Base-by-base conservation (phyloP, 2,888 invertebrate species). In the Cataglyphis rosenhaueri region DNA sequence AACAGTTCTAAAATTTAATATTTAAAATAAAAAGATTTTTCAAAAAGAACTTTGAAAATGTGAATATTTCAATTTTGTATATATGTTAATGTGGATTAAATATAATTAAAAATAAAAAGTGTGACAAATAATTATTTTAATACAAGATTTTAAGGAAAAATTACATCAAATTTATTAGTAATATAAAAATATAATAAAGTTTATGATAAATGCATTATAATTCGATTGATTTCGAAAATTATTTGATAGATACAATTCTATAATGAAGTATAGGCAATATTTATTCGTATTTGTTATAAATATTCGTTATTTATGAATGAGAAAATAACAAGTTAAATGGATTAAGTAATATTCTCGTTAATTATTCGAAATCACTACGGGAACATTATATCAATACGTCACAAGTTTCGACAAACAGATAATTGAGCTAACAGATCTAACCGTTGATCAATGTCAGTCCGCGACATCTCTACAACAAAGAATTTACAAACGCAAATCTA, bases 371-470 rank as follows among this genome's bases (percentile, higher is more conserved):
- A 38, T 38, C 29, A 65, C 8, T 21, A 38, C 15, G 6, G 12
- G 21, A 25, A 64, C 21, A 41, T 15, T 21, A 38, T 21, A 65
- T 15, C 21, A 12, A 6, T 74, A 29, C 25, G 48, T 66, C 21
- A 71, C 35, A 44, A 59, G n/a, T 32, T 65, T 52, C 12, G 18
- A 25, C 35, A 12, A n/a, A 32, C 15, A 59, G 41, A 66, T 66
- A 75, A 75, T 75, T 52, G 21, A 73, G 38, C n/a, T 41, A 73
- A 59, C n/a, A 38, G 21, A 73, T 29, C n/a, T 41, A 73, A 59
- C n/a, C 25, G 4, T 73, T 29, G 59, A 44, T 66, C 66, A 48
- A 64, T n/a, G 21, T 65, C 21, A 48, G 29, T 75, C 32, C 48
- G 44, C 21, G 15, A 35, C 21, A 3, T 66, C 15, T 52, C 8